Evolutionary conservation across 1,140 invertebrate genomes (phyloP).

Genomic region (Drosophila tani): DNA sequence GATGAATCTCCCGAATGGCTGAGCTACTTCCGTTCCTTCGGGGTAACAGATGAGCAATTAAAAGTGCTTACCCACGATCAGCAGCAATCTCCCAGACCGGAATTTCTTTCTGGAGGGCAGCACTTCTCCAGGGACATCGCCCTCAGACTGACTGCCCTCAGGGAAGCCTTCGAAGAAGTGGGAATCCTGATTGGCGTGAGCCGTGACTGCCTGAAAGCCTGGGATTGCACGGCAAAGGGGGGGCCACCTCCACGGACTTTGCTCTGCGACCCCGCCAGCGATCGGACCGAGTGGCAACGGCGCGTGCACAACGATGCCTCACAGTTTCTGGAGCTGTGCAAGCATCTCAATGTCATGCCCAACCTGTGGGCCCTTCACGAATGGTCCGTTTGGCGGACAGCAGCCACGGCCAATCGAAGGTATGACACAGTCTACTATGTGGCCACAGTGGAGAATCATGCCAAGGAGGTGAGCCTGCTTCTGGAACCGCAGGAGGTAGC

Average conservation of each 20-base stretch:
- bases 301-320: constrained; percentile 88
- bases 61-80: constrained; percentile 86
- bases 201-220: background rate
- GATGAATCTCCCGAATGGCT: constrained; percentile 91
- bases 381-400: constrained; percentile 95
- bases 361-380: constrained; percentile 93
- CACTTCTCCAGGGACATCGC: constrained; percentile 88
- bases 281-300: constrained; percentile 77
- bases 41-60: constrained; percentile 86
- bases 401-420: constrained; percentile 85
- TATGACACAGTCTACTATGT: constrained; percentile 94
- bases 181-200: constrained; percentile 90
- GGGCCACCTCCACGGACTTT: constrained; percentile 24
- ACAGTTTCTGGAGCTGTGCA: constrained; percentile 91
- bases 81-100: constrained; percentile 45
- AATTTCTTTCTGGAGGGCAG: constrained; percentile 31
- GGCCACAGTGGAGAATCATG: constrained; percentile 86
- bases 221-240: background rate
- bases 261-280: constrained; percentile 14
- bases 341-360: constrained; percentile 89
- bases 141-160: constrained; percentile 92
- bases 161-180: constrained; percentile 97
- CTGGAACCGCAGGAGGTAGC: constrained; percentile 64
- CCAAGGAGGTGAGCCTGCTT: constrained; percentile 41
- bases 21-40: constrained; percentile 88